Conservation (phyloP, 37 sponge, comb jelly and placozoan genomes). For the Theonella swinhoei region DNA sequence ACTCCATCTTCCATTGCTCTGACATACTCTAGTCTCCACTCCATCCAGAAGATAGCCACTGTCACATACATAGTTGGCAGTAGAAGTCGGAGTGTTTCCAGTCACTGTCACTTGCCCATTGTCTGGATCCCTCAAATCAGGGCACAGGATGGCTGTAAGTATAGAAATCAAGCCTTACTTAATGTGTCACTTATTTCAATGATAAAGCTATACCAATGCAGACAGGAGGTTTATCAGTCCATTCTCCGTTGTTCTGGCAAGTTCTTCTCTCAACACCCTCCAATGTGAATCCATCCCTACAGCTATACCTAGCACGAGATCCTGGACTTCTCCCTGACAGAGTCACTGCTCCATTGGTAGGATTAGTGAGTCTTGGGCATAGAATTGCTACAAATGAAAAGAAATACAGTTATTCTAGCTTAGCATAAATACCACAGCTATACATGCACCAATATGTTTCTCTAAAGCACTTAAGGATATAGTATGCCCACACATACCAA, state of each 20-base stretch:
- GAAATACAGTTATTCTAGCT: too few species aligned
- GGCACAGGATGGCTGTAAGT: conserved; percentile 31
- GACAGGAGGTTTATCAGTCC: conserved; percentile 59
- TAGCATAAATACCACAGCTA: too few species aligned
- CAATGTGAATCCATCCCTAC: conserved; percentile 49
- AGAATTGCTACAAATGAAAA: conserved; percentile 29
- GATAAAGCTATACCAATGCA: conserved; percentile 60
- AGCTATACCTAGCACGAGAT: conserved; percentile 54
- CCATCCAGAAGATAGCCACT: conserved; percentile 46
- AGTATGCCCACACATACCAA: conserved; percentile 1
- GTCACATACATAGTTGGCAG: conserved; percentile 50
- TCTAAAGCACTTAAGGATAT: too few species aligned
- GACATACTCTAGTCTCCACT: conserved; percentile 6
- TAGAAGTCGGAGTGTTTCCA: conserved; percentile 21
- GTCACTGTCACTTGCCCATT: conserved; percentile 16
- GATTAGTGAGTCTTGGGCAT: conserved; percentile 40
- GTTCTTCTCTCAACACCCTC: conserved; percentile 7
- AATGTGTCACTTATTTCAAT: background rate
- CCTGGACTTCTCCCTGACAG: conserved; percentile 20
- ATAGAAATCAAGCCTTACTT: background rate
- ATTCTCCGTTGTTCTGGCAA: conserved; percentile 42
- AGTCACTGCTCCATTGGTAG: conserved; percentile 51
- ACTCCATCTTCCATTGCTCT: conserved; percentile 41
- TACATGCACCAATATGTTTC: too few species aligned
- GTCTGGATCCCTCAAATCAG: conserved; percentile 10